These are phyloP conservation scores for Hoplodrina ambigua DNA, from an alignment of 2,888 invertebrate genomes.

Conservation along the genomic window DNA sequence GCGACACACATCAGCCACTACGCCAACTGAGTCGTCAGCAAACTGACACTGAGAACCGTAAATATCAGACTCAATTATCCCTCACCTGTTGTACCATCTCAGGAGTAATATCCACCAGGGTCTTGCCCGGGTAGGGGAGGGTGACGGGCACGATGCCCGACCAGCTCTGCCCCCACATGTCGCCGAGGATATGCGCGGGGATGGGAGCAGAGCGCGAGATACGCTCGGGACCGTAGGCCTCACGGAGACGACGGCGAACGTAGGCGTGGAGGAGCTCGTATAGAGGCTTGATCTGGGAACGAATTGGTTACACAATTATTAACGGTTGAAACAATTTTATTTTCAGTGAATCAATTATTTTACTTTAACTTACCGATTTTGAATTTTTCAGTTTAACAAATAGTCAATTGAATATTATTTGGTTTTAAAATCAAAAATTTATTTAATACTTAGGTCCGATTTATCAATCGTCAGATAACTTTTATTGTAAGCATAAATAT, in stretches of 20 bases:
- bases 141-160: conserved; percentile 94
- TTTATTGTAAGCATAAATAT: too few relatives aligned
- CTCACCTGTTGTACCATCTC: conserved; percentile 94
- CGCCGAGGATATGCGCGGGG: conserved; percentile 96
- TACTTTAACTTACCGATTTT: too few relatives aligned
- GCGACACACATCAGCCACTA: too few relatives aligned
- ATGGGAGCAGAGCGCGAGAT: conserved; percentile 95
- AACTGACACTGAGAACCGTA: too few relatives aligned
- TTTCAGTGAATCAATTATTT: too few relatives aligned
- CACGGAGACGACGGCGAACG: conserved; percentile 95
- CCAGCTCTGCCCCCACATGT: conserved; percentile 98
- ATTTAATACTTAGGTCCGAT: too few relatives aligned
- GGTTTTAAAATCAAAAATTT: too few relatives aligned
- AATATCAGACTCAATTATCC: neutral
- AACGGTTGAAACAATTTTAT: too few relatives aligned
- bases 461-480: too few relatives aligned
- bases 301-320: neutral
- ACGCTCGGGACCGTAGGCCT: conserved; percentile 95
- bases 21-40: too few relatives aligned
- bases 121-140: conserved; percentile 96
- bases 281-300: conserved; percentile 93
- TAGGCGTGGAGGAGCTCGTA: conserved; percentile 97
- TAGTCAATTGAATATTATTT: too few relatives aligned
- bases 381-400: too few relatives aligned
- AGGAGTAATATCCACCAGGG: conserved; percentile 95